These are phyloP conservation scores for Rambutsinella grinnellia DNA, from an alignment of 2,888 invertebrate genomes.

Conservation along the genomic window DNA sequence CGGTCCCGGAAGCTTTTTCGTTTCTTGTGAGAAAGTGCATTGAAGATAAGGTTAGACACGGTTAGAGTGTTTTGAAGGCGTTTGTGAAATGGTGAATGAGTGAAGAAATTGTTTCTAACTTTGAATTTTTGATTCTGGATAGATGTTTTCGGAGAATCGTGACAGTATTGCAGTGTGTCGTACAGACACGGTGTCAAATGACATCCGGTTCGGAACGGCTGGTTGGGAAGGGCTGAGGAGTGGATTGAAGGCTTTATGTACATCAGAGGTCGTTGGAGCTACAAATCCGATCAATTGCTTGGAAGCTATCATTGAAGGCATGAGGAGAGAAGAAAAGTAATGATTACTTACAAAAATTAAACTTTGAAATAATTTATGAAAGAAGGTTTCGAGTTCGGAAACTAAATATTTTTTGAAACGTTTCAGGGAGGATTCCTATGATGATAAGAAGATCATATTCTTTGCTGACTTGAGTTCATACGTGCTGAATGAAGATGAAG, in stretches of 20 bases:
- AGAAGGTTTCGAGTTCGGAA: no score
- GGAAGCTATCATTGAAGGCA: conserved; percentile 28
- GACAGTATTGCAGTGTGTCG: conserved; percentile 48
- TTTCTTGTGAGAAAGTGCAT: conserved; percentile 45
- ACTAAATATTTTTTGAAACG: conserved; percentile 6
- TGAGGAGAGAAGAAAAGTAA: no score
- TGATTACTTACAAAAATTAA: no score
- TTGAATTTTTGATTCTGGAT: no score
- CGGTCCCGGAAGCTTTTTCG: conserved; percentile 24
- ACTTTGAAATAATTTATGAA: no score
- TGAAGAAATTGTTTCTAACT: no score
- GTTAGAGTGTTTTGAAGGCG: no score
- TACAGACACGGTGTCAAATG: conserved; percentile 21
- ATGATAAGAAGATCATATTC: conserved; percentile 50
- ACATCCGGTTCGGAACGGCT: conserved; percentile 25
- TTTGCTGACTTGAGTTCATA: conserved; percentile 47
- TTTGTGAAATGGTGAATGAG: no score
- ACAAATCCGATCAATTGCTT: conserved; percentile 16
- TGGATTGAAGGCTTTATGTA: conserved; percentile 1
- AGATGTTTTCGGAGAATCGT: conserved; percentile 58
- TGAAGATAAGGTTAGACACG: conserved; percentile 47
- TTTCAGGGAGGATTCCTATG: conserved; percentile 56
- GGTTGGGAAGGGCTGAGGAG: conserved; percentile 45
- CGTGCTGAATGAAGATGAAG: conserved; percentile 31
- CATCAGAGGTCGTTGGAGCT: not conserved